Conservation (phyloP, 1,140 invertebrate species). For the Lysiphlebus fabarum region DNA sequence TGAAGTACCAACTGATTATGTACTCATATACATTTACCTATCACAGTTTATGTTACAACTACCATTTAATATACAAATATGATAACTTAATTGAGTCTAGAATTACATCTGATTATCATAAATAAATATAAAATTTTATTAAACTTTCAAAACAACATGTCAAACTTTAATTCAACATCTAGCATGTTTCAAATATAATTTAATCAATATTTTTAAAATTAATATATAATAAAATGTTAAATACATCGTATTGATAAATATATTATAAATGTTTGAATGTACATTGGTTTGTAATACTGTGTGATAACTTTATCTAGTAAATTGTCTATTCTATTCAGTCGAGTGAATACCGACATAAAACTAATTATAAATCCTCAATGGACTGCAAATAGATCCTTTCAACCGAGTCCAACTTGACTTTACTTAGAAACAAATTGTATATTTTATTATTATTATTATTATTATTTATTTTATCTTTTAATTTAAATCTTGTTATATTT, state of each 20-base stretch:
- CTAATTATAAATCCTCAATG: constrained; percentile 40
- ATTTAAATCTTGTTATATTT: background rate
- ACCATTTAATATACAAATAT: constrained; percentile 14
- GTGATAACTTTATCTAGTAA: background rate
- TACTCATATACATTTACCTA: no score
- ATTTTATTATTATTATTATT: background rate
- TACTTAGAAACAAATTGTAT: background rate
- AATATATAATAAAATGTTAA: no score
- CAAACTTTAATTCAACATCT: no score
- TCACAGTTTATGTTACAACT: no score
- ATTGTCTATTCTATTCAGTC: constrained; percentile 14
- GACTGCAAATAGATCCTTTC: constrained; percentile 38
- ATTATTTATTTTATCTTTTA: no score
- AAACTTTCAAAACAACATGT: constrained; percentile 28
- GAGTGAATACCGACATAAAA: constrained; percentile 32
- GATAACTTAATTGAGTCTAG: constrained; percentile 32
- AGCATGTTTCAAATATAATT: no score
- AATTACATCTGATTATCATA: constrained; percentile 34
- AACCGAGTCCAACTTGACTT: constrained; percentile 28
- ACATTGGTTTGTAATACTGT: no score
- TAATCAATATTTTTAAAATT: no score
- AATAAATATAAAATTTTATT: constrained; percentile 35
- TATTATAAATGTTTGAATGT: no score
- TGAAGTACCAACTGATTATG: no score
- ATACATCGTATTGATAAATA: no score